Evolutionary conservation across 2,113 vertebrate genomes (phyloP).

Genomic region (Eretmochelys imbricata): DNA sequence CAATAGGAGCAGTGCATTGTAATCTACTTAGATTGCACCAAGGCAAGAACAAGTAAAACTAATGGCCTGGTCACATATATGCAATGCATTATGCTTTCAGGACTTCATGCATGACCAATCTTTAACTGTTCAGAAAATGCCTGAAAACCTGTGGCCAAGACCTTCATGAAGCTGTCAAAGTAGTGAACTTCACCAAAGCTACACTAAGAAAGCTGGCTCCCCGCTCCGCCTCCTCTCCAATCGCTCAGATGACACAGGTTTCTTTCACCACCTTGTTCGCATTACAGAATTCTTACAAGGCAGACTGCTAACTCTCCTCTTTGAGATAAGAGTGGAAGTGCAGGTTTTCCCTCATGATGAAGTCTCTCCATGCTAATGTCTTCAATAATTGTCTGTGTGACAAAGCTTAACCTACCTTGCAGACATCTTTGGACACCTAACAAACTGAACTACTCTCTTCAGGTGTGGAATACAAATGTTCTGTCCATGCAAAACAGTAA

Average conservation of each 20-base stretch:
- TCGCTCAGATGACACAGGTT: neutral
- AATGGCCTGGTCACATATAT: neutral
- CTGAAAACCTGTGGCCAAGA: neutral
- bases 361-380: neutral
- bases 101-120: neutral
- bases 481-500: neutral
- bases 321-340: neutral
- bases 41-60: neutral
- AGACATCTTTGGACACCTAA: accelerated
- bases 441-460: neutral
- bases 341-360: neutral
- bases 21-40: neutral
- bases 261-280: neutral
- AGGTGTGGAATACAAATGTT: neutral
- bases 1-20: neutral
- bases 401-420: neutral
- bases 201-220: neutral
- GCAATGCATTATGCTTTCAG: neutral
- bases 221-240: neutral
- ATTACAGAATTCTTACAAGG: neutral
- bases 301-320: neutral
- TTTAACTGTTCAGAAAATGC: neutral
- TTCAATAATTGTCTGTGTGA: neutral
- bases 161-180: neutral
- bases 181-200: neutral